phyloP scores from a whole-genome alignment of 2,797 vertebrate genomes.

The Micromesistius poutassou region DNA sequence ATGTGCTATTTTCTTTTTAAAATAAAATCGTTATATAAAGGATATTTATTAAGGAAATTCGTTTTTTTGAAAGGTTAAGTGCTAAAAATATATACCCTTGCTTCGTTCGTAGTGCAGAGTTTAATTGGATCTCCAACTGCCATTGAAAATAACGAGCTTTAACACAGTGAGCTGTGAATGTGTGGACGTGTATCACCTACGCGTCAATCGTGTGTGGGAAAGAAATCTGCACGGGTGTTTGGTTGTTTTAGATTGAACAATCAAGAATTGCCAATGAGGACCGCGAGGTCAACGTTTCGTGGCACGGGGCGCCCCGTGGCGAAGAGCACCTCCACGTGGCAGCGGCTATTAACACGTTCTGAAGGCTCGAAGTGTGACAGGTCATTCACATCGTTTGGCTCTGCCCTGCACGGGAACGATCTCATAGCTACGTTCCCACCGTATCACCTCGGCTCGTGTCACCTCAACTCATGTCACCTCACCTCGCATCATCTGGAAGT shows the following conservation, averaged over 20 bases:
- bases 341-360: not conserved
- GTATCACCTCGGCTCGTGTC: constrained; percentile 10
- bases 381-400: constrained; percentile 32
- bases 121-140: not conserved
- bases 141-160: not conserved
- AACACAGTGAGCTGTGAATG: not conserved
- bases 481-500: not conserved
- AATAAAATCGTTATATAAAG: no score
- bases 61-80: no score
- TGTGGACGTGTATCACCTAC: not conserved
- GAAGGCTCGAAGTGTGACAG: constrained; percentile 32
- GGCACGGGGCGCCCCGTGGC: not conserved
- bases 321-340: not conserved
- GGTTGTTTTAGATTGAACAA: not conserved
- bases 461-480: not conserved
- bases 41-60: no score
- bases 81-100: no score
- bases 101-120: not conserved
- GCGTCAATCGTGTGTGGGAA: not conserved
- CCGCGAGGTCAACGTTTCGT: not conserved
- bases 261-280: not conserved
- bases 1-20: not conserved
- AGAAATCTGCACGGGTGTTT: not conserved
- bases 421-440: constrained; percentile 21
- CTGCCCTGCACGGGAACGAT: constrained; percentile 22